Base-by-base conservation (phyloP, 2,888 invertebrate genomes). In the Homarus gammarus region DNA sequence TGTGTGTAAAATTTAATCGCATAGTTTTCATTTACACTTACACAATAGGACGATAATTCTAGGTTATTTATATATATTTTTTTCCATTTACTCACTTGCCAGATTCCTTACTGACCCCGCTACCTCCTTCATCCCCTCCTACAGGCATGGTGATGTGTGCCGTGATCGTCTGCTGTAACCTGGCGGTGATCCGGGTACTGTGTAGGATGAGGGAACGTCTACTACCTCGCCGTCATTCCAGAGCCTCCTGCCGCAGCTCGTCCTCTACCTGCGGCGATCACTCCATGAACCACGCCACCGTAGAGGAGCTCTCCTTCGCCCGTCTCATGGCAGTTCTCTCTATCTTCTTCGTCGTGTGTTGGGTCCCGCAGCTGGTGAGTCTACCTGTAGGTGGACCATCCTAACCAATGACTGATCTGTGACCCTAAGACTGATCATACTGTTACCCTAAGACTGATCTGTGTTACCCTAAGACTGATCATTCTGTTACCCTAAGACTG, bases 281-380 rank as follows among this genome's bases (percentile, higher is more conserved):
- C 8, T 61, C 83, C n/a, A 90, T 86, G 84, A 92, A 92, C 88
- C 91, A 92, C 75, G 95, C 96, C 92, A 96, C 97, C 0, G 95
- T 96, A 0, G 97, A 97, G 93, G 97, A 97, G 94, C 95, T 97
- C 82, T 96, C 97, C 91, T 97, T 98, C 94, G 97, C 97, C 92
- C 95, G 96, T 93, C 95, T 97, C 72, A 97, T 97, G 97, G 96
- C 96, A 1, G 95, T 96, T 82, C 95, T 98, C 70, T 97, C 97
- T 92, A 95, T 97, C 92, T 96, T 97, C 44, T 97, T 97, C 94
- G 96, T 97, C 93, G 94, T 96, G 72, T 97, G 97, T 94, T 98
- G 97, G 97, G 95, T 97, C 94, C 97, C 97, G 38, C 97, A 97
- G 94, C 96, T 97, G 96, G 97, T 97, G 93, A 95, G 95, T 92